Percentiles rank a stretch among this genome's conserved stretches.
Conservation (phyloP, 2,797 vertebrate species). For the Synaphobranchus kaupii region DNA sequence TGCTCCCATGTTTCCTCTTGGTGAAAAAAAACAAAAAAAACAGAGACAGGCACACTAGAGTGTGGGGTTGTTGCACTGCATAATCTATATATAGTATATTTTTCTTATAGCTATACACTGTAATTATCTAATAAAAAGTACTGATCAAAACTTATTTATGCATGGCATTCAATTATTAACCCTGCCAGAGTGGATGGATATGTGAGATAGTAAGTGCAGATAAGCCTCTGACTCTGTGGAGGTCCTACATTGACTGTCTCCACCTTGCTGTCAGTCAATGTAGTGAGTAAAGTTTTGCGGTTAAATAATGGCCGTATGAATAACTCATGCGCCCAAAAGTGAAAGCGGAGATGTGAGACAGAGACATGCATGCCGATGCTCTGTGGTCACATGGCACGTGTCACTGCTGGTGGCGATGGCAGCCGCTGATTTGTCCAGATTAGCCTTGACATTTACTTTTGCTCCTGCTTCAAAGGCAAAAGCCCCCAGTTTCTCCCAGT, state of each 20-base stretch:
- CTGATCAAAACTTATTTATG: neutral
- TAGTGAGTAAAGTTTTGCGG: neutral
- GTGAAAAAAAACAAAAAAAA: neutral
- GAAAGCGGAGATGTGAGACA: neutral
- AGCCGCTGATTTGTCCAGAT: neutral
- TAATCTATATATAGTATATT: too few species aligned
- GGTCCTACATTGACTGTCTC: too few species aligned
- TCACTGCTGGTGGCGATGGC: conserved; percentile 6
- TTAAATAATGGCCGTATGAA: neutral
- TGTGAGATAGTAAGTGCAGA: neutral
- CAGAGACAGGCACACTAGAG: neutral
- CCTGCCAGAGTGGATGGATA: neutral
- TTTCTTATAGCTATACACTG: neutral
- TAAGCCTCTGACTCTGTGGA: too few species aligned
- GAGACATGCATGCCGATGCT: neutral
- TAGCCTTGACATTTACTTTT: neutral
- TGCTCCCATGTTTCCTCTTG: neutral
- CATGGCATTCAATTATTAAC: neutral
- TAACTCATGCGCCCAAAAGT: neutral
- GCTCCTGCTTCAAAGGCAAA: conserved; percentile 2
- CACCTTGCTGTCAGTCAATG: neutral
- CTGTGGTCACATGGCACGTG: neutral
- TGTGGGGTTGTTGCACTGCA: neutral
- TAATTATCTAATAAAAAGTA: neutral
- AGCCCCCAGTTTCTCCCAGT: neutral